phyloP scores from a whole-genome alignment of 2,113 vertebrate genomes.

The Nycticryphes semicollaris region DNA sequence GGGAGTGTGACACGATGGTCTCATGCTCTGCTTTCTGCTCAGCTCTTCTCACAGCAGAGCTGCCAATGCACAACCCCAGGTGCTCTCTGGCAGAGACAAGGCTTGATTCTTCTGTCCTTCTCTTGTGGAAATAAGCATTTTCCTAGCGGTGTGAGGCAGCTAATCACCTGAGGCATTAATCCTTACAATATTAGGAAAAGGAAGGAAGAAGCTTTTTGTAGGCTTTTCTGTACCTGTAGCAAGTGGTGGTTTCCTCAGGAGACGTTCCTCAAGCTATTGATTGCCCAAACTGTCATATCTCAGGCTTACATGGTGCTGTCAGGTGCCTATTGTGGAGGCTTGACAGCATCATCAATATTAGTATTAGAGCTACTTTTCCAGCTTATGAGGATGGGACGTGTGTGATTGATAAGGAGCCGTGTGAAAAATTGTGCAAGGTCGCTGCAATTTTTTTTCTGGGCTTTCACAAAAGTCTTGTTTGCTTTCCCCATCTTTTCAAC shows the following conservation, averaged over 20 bases:
- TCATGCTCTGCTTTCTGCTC: neutral
- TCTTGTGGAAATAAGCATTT: neutral
- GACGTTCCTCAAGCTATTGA: neutral
- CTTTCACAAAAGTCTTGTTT: neutral
- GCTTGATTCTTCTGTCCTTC: neutral
- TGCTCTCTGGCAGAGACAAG: neutral
- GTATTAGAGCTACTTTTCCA: neutral
- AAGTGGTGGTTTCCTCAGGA: neutral
- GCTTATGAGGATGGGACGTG: neutral
- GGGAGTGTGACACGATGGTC: too few species aligned
- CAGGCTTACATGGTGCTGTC: neutral
- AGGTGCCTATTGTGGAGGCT: slow-evolving; percentile 6
- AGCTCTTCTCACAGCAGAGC: neutral
- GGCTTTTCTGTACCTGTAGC: neutral
- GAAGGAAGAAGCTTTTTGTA: neutral
- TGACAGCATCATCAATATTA: slow-evolving; percentile 41
- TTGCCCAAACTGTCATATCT: neutral
- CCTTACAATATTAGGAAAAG: neutral
- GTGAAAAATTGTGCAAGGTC: neutral
- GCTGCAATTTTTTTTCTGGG: neutral
- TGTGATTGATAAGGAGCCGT: neutral
- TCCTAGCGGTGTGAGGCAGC: neutral
- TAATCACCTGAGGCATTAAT: neutral
- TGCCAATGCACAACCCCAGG: neutral
- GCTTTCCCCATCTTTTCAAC: neutral